Percentiles rank a stretch among this genome's conserved stretches.
These are phyloP conservation scores for Cricetomys ansorgei DNA, from an alignment of 2,113 vertebrate genomes.

Conservation along the genomic window DNA sequence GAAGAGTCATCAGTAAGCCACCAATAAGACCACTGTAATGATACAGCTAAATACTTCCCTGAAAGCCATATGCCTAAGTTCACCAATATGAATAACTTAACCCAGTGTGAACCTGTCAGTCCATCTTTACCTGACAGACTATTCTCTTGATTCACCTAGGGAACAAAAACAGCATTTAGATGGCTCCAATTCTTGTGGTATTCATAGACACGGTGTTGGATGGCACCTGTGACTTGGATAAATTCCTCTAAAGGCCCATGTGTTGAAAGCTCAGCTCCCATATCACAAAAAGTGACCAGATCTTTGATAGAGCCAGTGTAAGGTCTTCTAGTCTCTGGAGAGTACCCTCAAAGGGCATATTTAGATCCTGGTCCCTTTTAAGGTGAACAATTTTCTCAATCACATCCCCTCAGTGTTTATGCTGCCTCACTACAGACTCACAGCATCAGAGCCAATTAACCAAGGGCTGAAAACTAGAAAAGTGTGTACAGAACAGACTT, in stretches of 20 bases:
- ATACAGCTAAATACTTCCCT: neutral
- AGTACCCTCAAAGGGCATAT: neutral
- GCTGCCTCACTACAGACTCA: neutral
- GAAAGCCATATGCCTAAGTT: neutral
- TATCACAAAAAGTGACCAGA: neutral
- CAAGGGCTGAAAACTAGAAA: neutral
- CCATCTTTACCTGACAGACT: slow-evolving; percentile 1
- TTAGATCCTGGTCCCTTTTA: neutral
- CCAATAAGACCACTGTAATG: neutral
- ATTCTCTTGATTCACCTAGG: neutral
- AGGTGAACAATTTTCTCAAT: neutral
- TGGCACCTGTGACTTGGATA: neutral
- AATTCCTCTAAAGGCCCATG: neutral
- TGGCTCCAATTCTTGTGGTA: neutral
- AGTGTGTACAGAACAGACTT: neutral
- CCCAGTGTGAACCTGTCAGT: neutral
- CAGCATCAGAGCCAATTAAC: neutral
- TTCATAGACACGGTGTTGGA: neutral
- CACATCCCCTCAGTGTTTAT: neutral
- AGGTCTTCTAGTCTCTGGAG: neutral
- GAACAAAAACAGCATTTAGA: neutral
- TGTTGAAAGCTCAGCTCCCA: neutral
- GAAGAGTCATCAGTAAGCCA: neutral
- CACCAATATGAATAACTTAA: neutral
- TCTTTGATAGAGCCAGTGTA: fast-evolving